Percentiles rank a stretch among this genome's conserved stretches.
These are phyloP conservation scores for Dermochelys coriacea DNA, from an alignment of 2,797 vertebrate species.

Conservation along the genomic window DNA sequence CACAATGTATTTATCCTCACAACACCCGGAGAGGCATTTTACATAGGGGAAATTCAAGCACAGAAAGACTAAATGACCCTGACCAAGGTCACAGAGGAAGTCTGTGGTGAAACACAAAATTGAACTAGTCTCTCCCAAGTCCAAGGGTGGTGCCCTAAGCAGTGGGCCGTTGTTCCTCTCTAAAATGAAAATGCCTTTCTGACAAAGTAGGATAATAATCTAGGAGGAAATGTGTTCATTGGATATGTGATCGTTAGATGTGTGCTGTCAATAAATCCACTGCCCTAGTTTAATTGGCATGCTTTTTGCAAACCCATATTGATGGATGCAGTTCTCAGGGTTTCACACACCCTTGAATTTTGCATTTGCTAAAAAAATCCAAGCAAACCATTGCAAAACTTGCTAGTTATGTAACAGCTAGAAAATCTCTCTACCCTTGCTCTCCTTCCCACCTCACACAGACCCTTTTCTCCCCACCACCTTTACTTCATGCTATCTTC, in stretches of 20 bases:
- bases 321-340: not conserved
- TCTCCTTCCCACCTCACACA: not conserved
- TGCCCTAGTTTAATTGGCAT: not conserved
- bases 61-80: too few species aligned
- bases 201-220: not conserved
- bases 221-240: not conserved
- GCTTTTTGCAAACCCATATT: not conserved
- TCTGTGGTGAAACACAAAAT: too few species aligned
- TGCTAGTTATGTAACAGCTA: too few species aligned
- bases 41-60: too few species aligned
- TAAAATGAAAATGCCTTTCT: too few species aligned
- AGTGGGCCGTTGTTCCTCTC: not conserved
- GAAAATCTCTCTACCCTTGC: not conserved
- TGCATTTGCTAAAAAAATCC: not conserved
- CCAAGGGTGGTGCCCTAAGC: not conserved
- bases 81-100: too few species aligned
- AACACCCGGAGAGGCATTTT: too few species aligned
- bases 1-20: too few species aligned
- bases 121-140: too few species aligned
- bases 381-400: not conserved
- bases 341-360: not conserved
- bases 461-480: not conserved
- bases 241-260: not conserved
- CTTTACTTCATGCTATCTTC: not conserved
- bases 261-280: not conserved